A percentile compares a stretch with the other conserved stretches of the same genome.
These are phyloP conservation scores for Psylliodes chrysocephalus DNA, from an alignment of 2,888 invertebrate species.

Conservation along the genomic window DNA sequence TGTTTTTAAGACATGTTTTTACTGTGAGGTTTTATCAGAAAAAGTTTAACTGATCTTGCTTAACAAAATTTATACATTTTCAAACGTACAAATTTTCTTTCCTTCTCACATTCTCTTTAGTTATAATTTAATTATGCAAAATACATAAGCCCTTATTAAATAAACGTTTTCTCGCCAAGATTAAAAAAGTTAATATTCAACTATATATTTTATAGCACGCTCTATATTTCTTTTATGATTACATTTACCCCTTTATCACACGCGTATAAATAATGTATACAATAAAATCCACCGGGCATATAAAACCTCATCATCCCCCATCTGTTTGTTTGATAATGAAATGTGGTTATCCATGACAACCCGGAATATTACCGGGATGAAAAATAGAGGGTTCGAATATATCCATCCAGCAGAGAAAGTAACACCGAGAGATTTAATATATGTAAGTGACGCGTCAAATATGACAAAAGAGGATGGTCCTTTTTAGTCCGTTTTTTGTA, in stretches of 20 bases:
- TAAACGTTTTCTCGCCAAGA: too few species aligned
- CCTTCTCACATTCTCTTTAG: too few species aligned
- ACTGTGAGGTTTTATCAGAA: too few species aligned
- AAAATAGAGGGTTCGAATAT: not conserved
- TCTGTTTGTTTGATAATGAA: slow-evolving; percentile 20
- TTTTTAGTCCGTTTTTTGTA: slow-evolving; percentile 4
- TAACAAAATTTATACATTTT: too few species aligned
- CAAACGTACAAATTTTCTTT: too few species aligned
- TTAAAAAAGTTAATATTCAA: too few species aligned
- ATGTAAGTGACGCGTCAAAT: slow-evolving; percentile 17
- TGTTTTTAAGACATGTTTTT: too few species aligned
- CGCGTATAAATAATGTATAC: not conserved
- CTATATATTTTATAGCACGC: too few species aligned
- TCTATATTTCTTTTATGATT: not conserved
- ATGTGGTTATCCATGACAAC: slow-evolving; percentile 21
- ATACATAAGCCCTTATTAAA: too few species aligned
- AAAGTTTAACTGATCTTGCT: too few species aligned
- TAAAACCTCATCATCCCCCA: slow-evolving; percentile 15
- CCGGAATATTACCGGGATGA: slow-evolving; percentile 10
- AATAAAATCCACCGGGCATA: slow-evolving; percentile 2
- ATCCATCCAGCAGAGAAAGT: not conserved
- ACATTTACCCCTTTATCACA: not conserved
- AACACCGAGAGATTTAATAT: slow-evolving; percentile 12
- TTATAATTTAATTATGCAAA: too few species aligned
- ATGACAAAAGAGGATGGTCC: slow-evolving; percentile 9